A percentile compares a stretch with the other conserved stretches of the same genome.
Conservation (phyloP, 2,888 invertebrate species). For the Latrodectus elegans region DNA sequence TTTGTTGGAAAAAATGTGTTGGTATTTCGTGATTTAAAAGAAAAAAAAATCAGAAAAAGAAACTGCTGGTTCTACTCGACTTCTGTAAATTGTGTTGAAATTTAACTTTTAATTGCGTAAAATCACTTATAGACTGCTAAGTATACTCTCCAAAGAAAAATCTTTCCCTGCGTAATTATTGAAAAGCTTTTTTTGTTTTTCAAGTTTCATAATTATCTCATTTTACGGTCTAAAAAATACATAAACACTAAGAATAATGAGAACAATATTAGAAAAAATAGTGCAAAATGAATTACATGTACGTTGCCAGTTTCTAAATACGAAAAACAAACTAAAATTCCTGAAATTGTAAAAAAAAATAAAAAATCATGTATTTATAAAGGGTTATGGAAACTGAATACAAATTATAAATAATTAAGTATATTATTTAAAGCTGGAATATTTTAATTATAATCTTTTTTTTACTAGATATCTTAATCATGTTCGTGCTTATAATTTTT, state of each 20-base stretch:
- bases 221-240: conserved; percentile 33
- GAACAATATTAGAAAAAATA: no score
- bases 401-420: no score
- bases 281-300: no score
- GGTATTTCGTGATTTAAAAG: background rate
- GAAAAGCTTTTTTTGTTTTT: conserved; percentile 23
- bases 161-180: conserved; percentile 22
- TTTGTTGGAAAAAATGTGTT: background rate
- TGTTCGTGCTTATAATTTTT: no score
- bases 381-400: no score
- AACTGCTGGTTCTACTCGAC: conserved; percentile 12
- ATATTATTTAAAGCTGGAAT: no score
- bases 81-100: conserved; percentile 8
- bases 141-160: background rate
- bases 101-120: conserved; percentile 23
- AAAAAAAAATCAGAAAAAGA: background rate
- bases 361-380: no score
- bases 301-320: no score
- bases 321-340: no score
- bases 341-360: no score
- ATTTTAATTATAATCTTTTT: no score
- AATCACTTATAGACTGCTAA: background rate
- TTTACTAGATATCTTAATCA: no score
- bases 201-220: conserved; percentile 22
- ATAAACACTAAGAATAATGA: background rate